Percentiles rank a stretch among this genome's conserved stretches.
These are phyloP conservation scores for Otus sunia DNA, from an alignment of 2,113 vertebrate genomes.

Conservation along the genomic window DNA sequence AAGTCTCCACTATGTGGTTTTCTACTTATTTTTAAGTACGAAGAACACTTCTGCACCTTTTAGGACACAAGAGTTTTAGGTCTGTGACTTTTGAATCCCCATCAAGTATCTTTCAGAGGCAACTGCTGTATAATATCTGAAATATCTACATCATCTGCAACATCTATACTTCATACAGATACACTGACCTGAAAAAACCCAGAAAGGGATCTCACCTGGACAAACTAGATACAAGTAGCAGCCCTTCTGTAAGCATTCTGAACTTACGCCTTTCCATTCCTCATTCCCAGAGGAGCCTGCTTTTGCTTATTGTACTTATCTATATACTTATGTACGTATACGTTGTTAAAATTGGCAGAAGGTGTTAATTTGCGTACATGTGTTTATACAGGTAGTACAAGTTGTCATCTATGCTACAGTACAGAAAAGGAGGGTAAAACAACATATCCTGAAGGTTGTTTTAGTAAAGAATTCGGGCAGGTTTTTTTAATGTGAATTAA, in stretches of 20 bases:
- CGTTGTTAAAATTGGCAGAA: not conserved
- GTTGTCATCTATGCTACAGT: not conserved
- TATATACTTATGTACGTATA: not conserved
- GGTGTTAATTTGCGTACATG: not conserved
- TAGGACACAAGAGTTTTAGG: not conserved
- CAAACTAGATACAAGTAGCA: not conserved
- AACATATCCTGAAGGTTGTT: not conserved
- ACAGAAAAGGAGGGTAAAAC: not conserved
- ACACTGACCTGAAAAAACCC: not conserved
- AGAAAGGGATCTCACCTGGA: not conserved
- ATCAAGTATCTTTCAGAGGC: not conserved
- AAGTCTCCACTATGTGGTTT: not conserved
- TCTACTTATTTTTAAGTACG: not conserved
- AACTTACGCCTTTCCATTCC: not conserved
- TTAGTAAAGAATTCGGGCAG: not conserved
- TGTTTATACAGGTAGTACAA: not conserved
- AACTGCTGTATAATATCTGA: not conserved
- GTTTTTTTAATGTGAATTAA: not conserved
- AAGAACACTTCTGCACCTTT: not conserved
- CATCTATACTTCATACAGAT: not conserved
- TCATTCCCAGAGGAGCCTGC: not conserved
- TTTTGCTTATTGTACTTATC: not conserved
- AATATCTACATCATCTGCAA: not conserved
- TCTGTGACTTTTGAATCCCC: not conserved
- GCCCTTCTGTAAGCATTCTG: not conserved